Conservation (phyloP, 2,797 vertebrate genomes). For the Lagodon rhomboides region DNA sequence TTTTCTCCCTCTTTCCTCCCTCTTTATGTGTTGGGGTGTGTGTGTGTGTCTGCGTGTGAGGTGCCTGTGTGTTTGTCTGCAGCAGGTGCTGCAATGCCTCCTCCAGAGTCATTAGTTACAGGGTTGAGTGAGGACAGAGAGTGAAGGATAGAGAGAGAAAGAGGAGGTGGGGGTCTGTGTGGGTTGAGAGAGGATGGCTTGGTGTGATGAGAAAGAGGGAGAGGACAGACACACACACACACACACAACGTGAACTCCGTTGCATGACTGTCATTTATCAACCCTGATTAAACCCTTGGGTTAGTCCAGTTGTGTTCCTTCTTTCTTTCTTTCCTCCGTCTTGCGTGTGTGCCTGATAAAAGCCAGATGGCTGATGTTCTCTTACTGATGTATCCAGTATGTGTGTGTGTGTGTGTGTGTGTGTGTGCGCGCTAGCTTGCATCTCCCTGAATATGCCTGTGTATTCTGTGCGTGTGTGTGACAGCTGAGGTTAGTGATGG, state of each 20-base stretch:
- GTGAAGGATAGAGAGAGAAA: slow-evolving; percentile 47
- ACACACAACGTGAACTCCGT: slow-evolving; percentile 25
- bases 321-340: background rate
- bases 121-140: slow-evolving; percentile 70
- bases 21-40: slow-evolving; percentile 1
- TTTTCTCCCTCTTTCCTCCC: background rate
- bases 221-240: slow-evolving; percentile 25
- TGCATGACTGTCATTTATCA: slow-evolving; percentile 60
- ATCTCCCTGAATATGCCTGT: slow-evolving; percentile 10
- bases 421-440: slow-evolving; percentile 1
- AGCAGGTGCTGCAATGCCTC: slow-evolving; percentile 68
- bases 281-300: slow-evolving; percentile 47
- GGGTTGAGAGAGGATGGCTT: slow-evolving; percentile 32
- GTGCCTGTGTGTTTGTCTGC: slow-evolving; percentile 45
- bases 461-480: slow-evolving; percentile 13
- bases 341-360: slow-evolving; percentile 46
- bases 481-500: slow-evolving; percentile 66
- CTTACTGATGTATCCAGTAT: slow-evolving; percentile 38
- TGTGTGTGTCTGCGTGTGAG: slow-evolving; percentile 12
- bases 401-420: slow-evolving; percentile 20
- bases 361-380: slow-evolving; percentile 56
- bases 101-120: slow-evolving; percentile 72
- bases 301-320: slow-evolving; percentile 11
- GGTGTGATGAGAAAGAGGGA: slow-evolving; percentile 24
- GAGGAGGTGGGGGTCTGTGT: slow-evolving; percentile 9